Base-by-base conservation (phyloP, 2,797 vertebrate genomes). In the Gallinago stenura region DNA sequence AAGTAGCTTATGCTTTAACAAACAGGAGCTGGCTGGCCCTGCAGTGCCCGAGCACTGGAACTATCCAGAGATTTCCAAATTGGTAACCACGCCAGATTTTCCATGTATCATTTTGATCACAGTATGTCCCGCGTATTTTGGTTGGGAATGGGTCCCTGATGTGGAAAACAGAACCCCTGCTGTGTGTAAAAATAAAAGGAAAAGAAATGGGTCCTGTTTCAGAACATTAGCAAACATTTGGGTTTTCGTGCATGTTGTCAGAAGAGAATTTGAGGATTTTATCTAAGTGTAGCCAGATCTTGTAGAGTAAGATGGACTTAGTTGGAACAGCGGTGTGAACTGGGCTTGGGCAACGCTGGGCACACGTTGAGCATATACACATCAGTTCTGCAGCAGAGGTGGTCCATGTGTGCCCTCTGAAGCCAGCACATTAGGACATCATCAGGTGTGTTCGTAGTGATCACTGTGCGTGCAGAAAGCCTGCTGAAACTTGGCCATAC, bases 341-440 rank as follows among this genome's bases (percentile, higher is more conserved):
- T 50, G 83, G 53, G 22, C 66, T 88, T 88, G 71, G 80, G 53
- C 65, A 70, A 54, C 17, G 19, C 39, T 31, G 45, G 35, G 28
- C 22, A 39, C 11, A 15, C 3, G 66, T 33, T 11, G 9, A 60
- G 76, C 41, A 21, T 12, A 11, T 9, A 6, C 28, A 11, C 26
- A 5, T 19, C n/a, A 12, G 25, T 21, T 16, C 37, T 26, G 26
- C 4, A 16, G 65, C 69, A 66, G 68, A 62, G 53, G 13, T 19
- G 31, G 62, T 17, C 35, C 10, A 14, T 21, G 33, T 12, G 2
- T 21, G 77, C 16, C 18, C 10, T 30, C n/a, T 21, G 64, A 77
- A 57, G 33, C 53, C 70, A 78, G 43, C 1, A 0, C 1, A 0
- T 15, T 14, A 54, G 35, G 62, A 75, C 50, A 45, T n/a, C 24